Evolutionary conservation across 2,797 vertebrate species (phyloP).

Genomic region (Propithecus deckenii): DNA sequence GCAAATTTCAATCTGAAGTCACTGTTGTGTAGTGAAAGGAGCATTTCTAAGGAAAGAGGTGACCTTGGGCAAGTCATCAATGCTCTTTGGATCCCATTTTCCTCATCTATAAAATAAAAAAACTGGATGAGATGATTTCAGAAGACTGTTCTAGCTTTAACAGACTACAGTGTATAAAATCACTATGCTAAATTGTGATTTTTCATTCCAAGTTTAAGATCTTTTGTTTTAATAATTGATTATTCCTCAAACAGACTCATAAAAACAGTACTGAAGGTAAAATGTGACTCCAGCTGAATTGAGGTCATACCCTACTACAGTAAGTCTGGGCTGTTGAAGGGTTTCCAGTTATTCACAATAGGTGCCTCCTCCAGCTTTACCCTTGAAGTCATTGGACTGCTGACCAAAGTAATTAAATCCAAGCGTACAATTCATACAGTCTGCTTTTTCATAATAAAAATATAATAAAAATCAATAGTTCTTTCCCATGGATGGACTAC

Average conservation of each 20-base stretch:
- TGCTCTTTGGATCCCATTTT: neutral
- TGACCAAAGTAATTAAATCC: slow-evolving; percentile 36
- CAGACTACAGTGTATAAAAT: neutral
- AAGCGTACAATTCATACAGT: neutral
- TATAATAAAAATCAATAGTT: slow-evolving; percentile 34
- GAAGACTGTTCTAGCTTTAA: neutral
- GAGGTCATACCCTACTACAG: neutral
- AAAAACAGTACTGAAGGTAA: neutral
- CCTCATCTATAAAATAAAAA: neutral
- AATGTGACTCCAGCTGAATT: neutral
- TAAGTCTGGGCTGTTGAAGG: neutral
- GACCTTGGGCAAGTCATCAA: neutral
- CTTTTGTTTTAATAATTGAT: slow-evolving; percentile 60
- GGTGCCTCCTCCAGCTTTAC: neutral
- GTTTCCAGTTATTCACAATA: neutral
- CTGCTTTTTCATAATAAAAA: slow-evolving; percentile 47
- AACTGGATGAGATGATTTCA: neutral
- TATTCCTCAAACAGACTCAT: slow-evolving; percentile 25
- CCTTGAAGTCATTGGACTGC: neutral
- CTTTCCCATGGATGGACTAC: neutral
- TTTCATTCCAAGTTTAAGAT: slow-evolving; percentile 46
- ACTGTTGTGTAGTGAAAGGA: neutral
- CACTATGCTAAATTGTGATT: slow-evolving; percentile 11
- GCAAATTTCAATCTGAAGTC: neutral
- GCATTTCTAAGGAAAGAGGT: neutral